phyloP scores from a whole-genome alignment of 2,113 vertebrate species.

The pig (Sus scrofa) region DNA sequence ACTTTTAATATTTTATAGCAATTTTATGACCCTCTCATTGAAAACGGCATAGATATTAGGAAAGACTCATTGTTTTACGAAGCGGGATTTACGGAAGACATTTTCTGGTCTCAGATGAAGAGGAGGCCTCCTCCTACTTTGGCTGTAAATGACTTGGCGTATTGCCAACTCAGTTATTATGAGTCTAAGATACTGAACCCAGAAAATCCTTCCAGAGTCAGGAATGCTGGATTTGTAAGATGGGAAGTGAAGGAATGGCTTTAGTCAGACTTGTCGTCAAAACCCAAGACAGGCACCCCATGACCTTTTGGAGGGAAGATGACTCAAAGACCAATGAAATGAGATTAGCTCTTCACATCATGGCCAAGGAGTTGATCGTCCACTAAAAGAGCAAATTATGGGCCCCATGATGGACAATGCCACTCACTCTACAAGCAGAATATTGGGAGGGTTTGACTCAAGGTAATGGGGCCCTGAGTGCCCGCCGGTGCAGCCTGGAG shows the following conservation, averaged over 20 bases:
- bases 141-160: constrained; percentile 83
- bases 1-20: constrained; percentile 78
- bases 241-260: constrained; percentile 68
- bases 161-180: constrained; percentile 83
- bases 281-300: constrained; percentile 68
- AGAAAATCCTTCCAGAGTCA: constrained; percentile 80
- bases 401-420: neutral
- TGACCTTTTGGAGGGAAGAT: neutral
- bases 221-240: constrained; percentile 77
- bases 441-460: neutral
- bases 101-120: constrained; percentile 78
- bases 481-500: neutral
- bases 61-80: constrained; percentile 74
- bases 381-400: neutral
- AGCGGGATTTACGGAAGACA: constrained; percentile 71
- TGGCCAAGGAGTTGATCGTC: neutral
- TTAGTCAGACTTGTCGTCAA: constrained; percentile 68
- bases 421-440: neutral
- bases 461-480: neutral
- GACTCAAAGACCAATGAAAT: constrained; percentile 45
- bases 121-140: constrained; percentile 77
- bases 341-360: constrained; percentile 35
- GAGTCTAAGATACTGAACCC: constrained; percentile 77
- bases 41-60: constrained; percentile 66
- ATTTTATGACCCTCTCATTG: constrained; percentile 73